Evolutionary conservation across 2,113 vertebrate genomes (phyloP).

Genomic region (Charadrius vociferus): DNA sequence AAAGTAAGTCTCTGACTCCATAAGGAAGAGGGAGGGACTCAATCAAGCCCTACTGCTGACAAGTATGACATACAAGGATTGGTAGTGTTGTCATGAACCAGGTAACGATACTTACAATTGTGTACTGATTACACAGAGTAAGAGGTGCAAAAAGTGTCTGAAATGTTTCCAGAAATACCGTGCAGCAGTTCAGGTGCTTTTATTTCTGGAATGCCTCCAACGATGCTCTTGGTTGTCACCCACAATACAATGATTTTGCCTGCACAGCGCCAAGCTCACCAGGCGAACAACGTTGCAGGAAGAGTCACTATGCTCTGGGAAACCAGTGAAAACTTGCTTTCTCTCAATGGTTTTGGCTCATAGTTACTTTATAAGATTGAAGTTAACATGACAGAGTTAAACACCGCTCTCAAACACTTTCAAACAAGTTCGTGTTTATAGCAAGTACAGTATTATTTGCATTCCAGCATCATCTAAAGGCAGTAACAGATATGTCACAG

Average conservation of each 20-base stretch:
- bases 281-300: not conserved
- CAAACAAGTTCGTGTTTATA: not conserved
- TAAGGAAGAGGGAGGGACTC: not conserved
- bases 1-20: not conserved
- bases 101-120: not conserved
- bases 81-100: not conserved
- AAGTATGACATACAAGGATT: not conserved
- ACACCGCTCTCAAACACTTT: not conserved
- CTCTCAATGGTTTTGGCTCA: not conserved
- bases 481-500: fast-evolving
- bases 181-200: not conserved
- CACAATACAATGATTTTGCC: not conserved
- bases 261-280: not conserved
- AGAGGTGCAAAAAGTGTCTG: not conserved
- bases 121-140: not conserved
- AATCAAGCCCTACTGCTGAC: not conserved
- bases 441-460: not conserved
- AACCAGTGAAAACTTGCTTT: not conserved
- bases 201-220: not conserved
- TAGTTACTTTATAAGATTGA: not conserved
- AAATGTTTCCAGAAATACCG: not conserved
- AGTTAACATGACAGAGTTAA: not conserved
- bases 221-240: not conserved
- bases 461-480: not conserved
- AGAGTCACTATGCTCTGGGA: not conserved